phyloP scores from a whole-genome alignment of 2,113 vertebrate species.

The Anser brachyrhynchus region DNA sequence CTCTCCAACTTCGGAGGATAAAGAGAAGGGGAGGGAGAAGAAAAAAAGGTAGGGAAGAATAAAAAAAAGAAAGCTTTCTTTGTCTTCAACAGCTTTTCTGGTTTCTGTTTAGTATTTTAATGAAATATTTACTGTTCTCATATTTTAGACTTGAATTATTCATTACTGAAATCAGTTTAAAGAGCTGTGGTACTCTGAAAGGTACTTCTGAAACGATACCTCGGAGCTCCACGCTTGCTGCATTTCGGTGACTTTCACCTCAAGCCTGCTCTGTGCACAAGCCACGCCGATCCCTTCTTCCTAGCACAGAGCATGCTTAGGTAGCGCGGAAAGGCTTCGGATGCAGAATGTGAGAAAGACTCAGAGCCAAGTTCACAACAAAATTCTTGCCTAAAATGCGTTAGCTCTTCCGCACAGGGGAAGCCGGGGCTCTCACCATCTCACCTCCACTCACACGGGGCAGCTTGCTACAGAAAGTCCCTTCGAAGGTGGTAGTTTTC shows the following conservation, averaged over 20 bases:
- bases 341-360: neutral
- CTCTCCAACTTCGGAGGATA: neutral
- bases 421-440: neutral
- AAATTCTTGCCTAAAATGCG: neutral
- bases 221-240: constrained; percentile 3
- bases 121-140: constrained; percentile 61
- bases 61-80: neutral
- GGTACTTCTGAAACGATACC: neutral
- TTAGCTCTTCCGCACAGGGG: neutral
- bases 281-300: neutral
- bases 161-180: constrained; percentile 29
- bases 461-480: neutral
- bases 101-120: constrained; percentile 54
- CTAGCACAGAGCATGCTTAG: neutral
- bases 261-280: neutral
- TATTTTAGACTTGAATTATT: constrained; percentile 60
- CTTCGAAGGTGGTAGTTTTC: neutral
- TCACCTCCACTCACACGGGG: neutral
- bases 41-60: neutral
- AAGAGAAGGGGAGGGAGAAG: accelerated
- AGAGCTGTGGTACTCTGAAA: constrained; percentile 43
- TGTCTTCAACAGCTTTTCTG: constrained; percentile 2
- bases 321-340: accelerated
- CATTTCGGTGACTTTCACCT: constrained; percentile 4
- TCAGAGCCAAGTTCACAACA: neutral